Conservation (phyloP, 2,113 vertebrate species). For the Suncus etruscus region DNA sequence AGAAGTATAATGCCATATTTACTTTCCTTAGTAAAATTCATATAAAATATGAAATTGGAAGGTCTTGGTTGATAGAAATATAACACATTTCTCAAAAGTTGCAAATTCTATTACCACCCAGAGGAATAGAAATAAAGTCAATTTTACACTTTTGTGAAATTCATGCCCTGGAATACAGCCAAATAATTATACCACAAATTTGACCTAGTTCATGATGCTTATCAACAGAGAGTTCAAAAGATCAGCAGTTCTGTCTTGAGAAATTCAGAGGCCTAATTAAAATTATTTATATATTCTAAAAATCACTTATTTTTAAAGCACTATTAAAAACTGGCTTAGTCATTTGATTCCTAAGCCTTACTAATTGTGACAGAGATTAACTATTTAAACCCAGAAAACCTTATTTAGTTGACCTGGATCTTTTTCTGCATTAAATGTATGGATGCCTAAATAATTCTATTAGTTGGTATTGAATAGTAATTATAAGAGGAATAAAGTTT, state of each 20-base stretch:
- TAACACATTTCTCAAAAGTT: constrained; percentile 59
- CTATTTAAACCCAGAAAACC: background rate
- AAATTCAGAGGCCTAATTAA: constrained; percentile 68
- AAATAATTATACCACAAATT: constrained; percentile 64
- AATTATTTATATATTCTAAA: constrained; percentile 64
- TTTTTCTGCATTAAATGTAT: constrained; percentile 42
- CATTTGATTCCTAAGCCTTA: constrained; percentile 62
- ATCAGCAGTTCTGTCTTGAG: constrained; percentile 49
- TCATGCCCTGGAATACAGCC: constrained; percentile 35
- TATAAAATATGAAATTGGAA: constrained; percentile 30
- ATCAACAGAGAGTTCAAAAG: constrained; percentile 70
- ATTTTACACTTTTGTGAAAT: constrained; percentile 60
- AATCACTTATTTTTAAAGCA: constrained; percentile 69
- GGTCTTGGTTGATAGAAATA: constrained; percentile 44
- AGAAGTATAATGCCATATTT: constrained; percentile 30
- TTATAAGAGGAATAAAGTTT: too few species aligned
- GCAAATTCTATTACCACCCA: constrained; percentile 56
- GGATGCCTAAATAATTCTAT: constrained; percentile 52
- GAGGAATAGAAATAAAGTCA: constrained; percentile 61
- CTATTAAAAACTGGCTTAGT: constrained; percentile 45
- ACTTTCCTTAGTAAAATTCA: constrained; percentile 51
- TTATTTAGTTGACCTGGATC: constrained; percentile 43
- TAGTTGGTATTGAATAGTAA: constrained; percentile 9
- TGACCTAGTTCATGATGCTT: constrained; percentile 61
- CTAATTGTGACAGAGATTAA: constrained; percentile 68